Evolutionary conservation across 2,113 vertebrate species (phyloP).

Genomic region (Mormoops blainvillei): DNA sequence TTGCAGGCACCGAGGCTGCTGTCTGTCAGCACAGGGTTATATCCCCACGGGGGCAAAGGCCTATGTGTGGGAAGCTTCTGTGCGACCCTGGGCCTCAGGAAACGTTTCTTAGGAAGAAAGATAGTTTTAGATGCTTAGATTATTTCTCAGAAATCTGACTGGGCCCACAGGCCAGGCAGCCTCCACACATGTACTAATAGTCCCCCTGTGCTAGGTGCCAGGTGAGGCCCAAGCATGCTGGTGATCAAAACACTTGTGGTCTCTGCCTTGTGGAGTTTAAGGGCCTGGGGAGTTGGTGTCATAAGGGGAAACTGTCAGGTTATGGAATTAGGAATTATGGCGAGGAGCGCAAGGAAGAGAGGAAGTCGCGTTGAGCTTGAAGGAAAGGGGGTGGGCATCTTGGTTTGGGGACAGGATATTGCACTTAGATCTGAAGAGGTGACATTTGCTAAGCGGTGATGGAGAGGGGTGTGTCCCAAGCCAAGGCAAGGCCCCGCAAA

Average conservation of each 20-base stretch:
- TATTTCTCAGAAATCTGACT: not conserved
- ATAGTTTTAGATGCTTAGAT: not conserved
- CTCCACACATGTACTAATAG: rapidly evolving
- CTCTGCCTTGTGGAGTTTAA: not conserved
- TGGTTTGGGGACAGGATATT: not conserved
- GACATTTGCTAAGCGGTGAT: rapidly evolving
- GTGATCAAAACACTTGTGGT: not conserved
- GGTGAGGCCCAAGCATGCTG: rapidly evolving
- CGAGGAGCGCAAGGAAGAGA: not conserved
- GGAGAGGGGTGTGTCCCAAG: not conserved
- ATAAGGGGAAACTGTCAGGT: not conserved
- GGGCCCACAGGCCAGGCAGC: rapidly evolving
- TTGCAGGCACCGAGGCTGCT: not conserved
- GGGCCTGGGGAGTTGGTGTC: not conserved
- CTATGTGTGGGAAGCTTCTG: not conserved
- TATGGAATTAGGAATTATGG: not conserved
- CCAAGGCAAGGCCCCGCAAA: not conserved
- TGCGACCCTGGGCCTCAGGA: not conserved
- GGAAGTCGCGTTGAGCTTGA: not conserved
- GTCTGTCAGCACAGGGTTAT: not conserved
- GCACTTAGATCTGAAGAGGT: not conserved
- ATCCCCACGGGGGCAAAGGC: too few relatives aligned
- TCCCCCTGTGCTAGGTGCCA: too few relatives aligned
- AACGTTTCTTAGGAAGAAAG: not conserved
- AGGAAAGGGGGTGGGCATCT: not conserved